Evolutionary conservation across 2,113 vertebrate species (phyloP), one percentile per base, ranked within the genome.

Genomic region (Megaceryle torquata): DNA sequence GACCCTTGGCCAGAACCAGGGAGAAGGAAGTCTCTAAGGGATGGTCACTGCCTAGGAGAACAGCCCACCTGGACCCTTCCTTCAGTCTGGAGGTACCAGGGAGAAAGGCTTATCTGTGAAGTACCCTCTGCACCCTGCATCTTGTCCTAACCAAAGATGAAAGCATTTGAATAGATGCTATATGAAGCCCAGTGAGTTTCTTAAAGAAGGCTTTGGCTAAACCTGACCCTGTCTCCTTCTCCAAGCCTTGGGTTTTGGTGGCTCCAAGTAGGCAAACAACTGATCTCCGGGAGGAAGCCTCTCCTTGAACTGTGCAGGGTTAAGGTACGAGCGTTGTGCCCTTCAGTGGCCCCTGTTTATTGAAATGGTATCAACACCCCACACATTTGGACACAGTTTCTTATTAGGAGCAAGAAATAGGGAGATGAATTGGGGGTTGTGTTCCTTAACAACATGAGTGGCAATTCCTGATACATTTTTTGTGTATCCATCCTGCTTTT

Each of bases 291-390:
- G 33, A 86, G 22, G 15, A 72, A 69, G n/a, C 8, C 8, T 89
- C 20, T 84, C 22, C 15, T 39, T 53, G 33, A 76, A 29, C 13
- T 85, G 12, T 82, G 59, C 19, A 17, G 33, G 11, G 15, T 21
- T 93, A 7, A 12, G 8, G 22, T 83, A 20, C 0, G 0, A 89
- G n/a, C 1, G 2, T 9, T 1, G 0, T 72, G 35, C 35, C 61
- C 86, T 78, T 60, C 33, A 21, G 61, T 44, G 80, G 28, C 20
- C 19, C 91, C 33, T 50, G 13, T 53, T 53, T 56, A 33, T 82
- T 43, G 72, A 71, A 86, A 56, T 19, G 14, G 2, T 78, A 53
- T n/a, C n/a, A 91, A 60, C 3, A 22, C 4, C 8, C 7, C 20
- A 10, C 5, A 1, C 0, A 0, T 59, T 89, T 78, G 64, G 15